A percentile compares a stretch with the other conserved stretches of the same genome.
phyloP scores from a whole-genome alignment of 2,113 vertebrate genomes.

The Salvelinus sp. region DNA sequence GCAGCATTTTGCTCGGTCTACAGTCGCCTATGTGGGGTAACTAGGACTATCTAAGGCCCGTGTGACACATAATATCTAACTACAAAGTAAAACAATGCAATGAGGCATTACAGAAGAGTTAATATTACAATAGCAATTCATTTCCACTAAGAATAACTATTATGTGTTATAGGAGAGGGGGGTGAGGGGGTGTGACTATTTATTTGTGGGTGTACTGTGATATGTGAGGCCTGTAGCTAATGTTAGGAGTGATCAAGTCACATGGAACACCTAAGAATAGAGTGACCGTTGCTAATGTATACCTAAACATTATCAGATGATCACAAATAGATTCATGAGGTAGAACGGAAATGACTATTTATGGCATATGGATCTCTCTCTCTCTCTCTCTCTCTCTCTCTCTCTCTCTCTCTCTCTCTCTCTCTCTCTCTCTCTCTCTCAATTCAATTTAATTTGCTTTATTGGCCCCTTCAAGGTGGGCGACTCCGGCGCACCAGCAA shows the following conservation, averaged over 20 bases:
- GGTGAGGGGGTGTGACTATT: constrained; percentile 24
- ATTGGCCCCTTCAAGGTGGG: too few species aligned
- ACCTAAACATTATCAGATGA: constrained; percentile 52
- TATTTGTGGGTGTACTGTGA: constrained; percentile 47
- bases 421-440: neutral
- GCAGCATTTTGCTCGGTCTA: too few species aligned
- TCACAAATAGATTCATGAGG: constrained; percentile 48
- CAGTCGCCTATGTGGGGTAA: too few species aligned
- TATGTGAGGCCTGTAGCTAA: constrained; percentile 37
- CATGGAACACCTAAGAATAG: constrained; percentile 58
- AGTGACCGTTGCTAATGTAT: constrained; percentile 47
- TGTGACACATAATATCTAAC: too few species aligned
- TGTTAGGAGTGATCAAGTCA: constrained; percentile 51
- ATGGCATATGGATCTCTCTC: constrained; percentile 7
- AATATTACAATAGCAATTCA: too few species aligned
- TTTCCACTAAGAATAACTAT: too few species aligned
- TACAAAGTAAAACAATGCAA: too few species aligned
- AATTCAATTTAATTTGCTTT: too few species aligned
- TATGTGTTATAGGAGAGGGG: neutral
- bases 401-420: neutral
- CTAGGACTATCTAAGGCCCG: too few species aligned
- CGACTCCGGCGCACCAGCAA: too few species aligned
- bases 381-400: neutral
- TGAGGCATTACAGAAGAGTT: too few species aligned
- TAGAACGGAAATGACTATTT: constrained; percentile 33